Evolutionary conservation across 2,113 vertebrate species (phyloP).

Genomic region (human): GRCh38 chr2:27258501-27259000

Average conservation of each 20-base stretch:
- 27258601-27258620: neutral
- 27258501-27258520: conserved; percentile 13
- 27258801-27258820: conserved; percentile 91
- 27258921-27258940: conserved; percentile 77
- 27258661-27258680: neutral
- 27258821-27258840: conserved; percentile 81
- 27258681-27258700: neutral
- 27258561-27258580: neutral
- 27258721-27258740: too few species aligned
- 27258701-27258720: neutral
- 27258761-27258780: conserved; percentile 97
- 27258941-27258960: neutral
- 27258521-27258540: neutral
- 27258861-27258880: conserved; percentile 65
- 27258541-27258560: neutral
- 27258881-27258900: conserved; percentile 56
- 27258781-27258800: conserved; percentile 92
- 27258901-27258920: conserved; percentile 27
- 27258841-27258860: neutral
- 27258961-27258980: neutral
- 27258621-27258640: neutral
- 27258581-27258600: neutral
- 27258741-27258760: conserved; percentile 84
- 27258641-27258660: rapidly evolving
- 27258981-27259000: neutral